Percentiles rank a stretch among this genome's conserved stretches.
Conservation (phyloP, 1,140 invertebrate species). For the Papilio xuthus region DNA sequence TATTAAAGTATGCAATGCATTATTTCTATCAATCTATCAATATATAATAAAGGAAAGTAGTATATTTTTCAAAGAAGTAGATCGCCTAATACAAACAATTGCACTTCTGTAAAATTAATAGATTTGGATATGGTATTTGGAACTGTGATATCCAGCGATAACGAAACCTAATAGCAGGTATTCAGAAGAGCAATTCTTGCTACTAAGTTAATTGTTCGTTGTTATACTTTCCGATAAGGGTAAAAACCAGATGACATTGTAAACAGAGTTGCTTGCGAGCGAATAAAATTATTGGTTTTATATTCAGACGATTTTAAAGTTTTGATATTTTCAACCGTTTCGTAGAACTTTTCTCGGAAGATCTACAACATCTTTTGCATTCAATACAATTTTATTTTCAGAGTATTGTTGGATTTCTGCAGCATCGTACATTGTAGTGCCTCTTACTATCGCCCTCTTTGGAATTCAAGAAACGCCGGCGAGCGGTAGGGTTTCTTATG, state of each 20-base stretch:
- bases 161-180: too few species aligned
- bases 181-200: too few species aligned
- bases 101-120: too few species aligned
- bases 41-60: too few species aligned
- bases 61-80: too few species aligned
- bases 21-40: too few species aligned
- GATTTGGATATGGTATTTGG: too few species aligned
- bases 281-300: neutral
- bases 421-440: neutral
- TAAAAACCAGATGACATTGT: neutral
- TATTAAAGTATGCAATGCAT: neutral
- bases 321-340: neutral
- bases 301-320: neutral
- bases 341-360: neutral
- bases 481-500: constrained; percentile 16
- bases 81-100: too few species aligned
- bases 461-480: neutral
- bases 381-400: neutral
- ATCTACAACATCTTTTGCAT: neutral
- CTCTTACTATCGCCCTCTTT: neutral
- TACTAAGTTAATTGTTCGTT: too few species aligned
- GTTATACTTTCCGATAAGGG: too few species aligned
- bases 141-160: too few species aligned
- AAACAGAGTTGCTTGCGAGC: neutral
- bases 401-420: neutral